Conservation (phyloP, 2,113 vertebrate genomes). For the Melanocharis versteri region DNA sequence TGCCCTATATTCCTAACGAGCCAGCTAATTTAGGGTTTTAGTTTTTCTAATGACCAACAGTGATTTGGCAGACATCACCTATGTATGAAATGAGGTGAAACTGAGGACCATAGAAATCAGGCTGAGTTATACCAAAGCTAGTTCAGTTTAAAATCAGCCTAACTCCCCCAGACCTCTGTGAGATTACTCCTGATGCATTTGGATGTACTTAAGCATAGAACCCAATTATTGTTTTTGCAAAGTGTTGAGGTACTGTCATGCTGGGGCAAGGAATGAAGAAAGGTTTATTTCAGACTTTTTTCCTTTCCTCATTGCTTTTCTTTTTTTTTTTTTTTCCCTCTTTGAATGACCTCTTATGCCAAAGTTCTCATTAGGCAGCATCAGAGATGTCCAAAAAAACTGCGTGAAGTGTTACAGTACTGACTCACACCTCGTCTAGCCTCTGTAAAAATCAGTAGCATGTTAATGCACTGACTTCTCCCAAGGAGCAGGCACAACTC, state of each 20-base stretch:
- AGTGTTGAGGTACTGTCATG: not conserved
- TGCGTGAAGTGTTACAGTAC: not conserved
- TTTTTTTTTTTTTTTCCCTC: fast-evolving
- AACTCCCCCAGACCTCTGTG: not conserved
- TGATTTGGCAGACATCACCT: not conserved
- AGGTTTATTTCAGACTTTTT: not conserved
- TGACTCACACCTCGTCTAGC: not conserved
- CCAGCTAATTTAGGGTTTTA: not conserved
- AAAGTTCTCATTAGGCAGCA: not conserved
- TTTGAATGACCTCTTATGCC: not conserved
- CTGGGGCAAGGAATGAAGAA: not conserved
- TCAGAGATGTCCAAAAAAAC: not conserved
- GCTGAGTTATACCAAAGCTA: not conserved
- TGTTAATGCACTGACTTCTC: not conserved
- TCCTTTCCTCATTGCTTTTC: not conserved
- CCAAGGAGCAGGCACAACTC: not conserved
- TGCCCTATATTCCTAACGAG: not conserved
- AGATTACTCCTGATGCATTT: not conserved
- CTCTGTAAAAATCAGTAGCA: not conserved
- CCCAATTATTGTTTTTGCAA: not conserved
- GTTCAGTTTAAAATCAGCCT: not conserved
- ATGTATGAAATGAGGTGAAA: not conserved
- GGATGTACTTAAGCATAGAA: not conserved
- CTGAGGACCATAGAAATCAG: not conserved
- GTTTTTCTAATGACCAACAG: not conserved